A percentile compares a stretch with the other conserved stretches of the same genome.
Conservation (phyloP, 2,888 invertebrate genomes). For the Chydorus sphaericus region DNA sequence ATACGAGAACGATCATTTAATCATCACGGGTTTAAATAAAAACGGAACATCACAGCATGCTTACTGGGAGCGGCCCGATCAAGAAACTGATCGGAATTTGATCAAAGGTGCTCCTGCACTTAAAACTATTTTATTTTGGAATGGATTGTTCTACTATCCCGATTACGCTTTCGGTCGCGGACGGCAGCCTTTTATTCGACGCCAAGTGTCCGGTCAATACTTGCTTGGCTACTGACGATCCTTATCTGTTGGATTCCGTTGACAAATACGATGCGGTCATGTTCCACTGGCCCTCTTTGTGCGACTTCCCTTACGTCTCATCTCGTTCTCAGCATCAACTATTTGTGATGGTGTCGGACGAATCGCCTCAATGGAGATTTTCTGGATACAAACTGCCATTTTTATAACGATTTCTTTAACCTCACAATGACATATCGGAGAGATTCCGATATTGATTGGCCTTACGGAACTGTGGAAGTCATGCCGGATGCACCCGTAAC, state of each 20-base stretch:
- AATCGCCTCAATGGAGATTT: constrained; percentile 1
- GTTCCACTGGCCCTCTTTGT: constrained; percentile 9
- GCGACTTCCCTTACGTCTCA: neutral
- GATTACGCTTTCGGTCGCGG: constrained; percentile 9
- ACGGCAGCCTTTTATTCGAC: constrained; percentile 4
- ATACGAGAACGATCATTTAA: neutral
- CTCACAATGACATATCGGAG: constrained; percentile 12
- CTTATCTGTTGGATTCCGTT: constrained; percentile 5
- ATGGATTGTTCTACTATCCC: constrained; percentile 1
- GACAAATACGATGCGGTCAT: constrained; percentile 9
- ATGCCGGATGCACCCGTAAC: neutral
- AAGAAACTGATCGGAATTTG: neutral
- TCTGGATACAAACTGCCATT: constrained; percentile 4
- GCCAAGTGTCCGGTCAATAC: constrained; percentile 7
- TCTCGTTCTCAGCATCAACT: neutral
- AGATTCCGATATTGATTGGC: constrained; percentile 14
- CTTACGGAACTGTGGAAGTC: constrained; percentile 8
- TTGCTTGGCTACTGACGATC: constrained; percentile 6
- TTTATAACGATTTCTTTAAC: constrained; percentile 12
- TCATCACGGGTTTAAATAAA: too few relatives aligned
- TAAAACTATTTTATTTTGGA: constrained; percentile 3
- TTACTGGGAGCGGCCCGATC: constrained; percentile 3
- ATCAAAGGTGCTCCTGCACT: neutral
- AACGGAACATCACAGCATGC: neutral
- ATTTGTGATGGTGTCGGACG: constrained; percentile 3